Base-by-base conservation (phyloP, 2,888 invertebrate species). In the Amiota minor region DNA sequence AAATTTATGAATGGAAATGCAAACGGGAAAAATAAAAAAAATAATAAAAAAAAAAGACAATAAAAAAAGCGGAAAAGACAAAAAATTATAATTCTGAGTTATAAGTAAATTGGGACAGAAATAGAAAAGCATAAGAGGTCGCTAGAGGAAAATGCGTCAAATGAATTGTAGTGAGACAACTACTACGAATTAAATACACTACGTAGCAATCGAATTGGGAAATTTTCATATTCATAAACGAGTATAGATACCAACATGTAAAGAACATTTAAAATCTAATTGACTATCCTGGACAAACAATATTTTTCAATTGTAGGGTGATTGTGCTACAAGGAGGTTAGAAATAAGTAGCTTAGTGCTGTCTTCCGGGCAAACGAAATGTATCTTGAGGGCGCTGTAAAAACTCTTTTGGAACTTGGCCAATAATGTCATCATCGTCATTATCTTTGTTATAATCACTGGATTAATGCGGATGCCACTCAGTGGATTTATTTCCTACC, bases 1-100 rank as follows among this genome's bases (percentile, higher is more conserved):
- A 77, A 80, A 81, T 81, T 81, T 81, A 81, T 81, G 81, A 81
- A 81, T 81, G 81, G 81, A 80, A 79, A 76, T 70, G 75, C 59
- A 78, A 77, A 73, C 65, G 46, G 18, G 14, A 61, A 23, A 70
- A 23, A 59, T n/a, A 16, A 56, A 62, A 62, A 35, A 62, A 62
- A 35, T 35, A 45, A 62, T 12, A 62, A 45, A 62, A 12, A 62
- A 1, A 6, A 23, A 62, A 35, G 9, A n/a, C 14, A 62, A 3
- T 35, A 35, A 62, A 62, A 62, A 23, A 62, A 62, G 14, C 35
- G 23, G 45, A 62, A 35, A 62, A 20, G n/a, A 62, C 14, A 35
- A 35, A 62, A 14, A 23, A 62, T 35, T 45, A 23, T 62, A 62
- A 18, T 18, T 59, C 14, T 50, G 56, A 59, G 18, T 18, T 18